Evolutionary conservation across 2,888 invertebrate genomes (phyloP), one percentile per base, ranked within the genome.

Genomic region (Agriotes lineatus): DNA sequence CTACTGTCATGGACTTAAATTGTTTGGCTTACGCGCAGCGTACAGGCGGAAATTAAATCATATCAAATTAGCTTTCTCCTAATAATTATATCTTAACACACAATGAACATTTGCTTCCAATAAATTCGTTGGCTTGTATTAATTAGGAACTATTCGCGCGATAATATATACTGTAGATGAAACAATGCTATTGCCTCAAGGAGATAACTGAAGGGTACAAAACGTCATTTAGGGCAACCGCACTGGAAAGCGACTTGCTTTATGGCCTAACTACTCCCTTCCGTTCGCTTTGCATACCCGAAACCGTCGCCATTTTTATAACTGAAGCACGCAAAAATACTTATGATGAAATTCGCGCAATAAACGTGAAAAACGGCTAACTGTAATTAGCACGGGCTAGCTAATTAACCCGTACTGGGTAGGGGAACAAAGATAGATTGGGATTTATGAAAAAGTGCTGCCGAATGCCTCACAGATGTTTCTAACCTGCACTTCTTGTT

Each of bases 61-160:
- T 35, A 52, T 52, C 52, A 33, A 52, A 52, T 52, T 52, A 52
- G 52, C 52, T 52, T 52, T 52, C 52, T 52, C 52, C 52, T 33
- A 52, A 52, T 52, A 30, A 52, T 52, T 52, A 52, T 33, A 52
- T 52, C 52, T 52, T 52, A 52, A 52, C 52, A 52, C 52, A 52
- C 52, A 52, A 52, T 18, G 52, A 33, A 52, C 52, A 52, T 52
- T 52, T 52, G 52, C 52, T 52, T 52, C 52, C 33, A 52, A 52
- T 52, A 52, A 52, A 52, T 30, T 52, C 52, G 33, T 52, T 33
- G 52, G 52, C 52, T 52, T 52, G 52, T 52, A 52, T 52, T 52
- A 52, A 52, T 52, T 52, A 52, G 52, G 33, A 52, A 52, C 52
- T 52, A 52, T 52, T 52, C 48, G 12, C 22, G 25, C 48, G 20